These are phyloP conservation scores for Thereva nobilitata DNA, from an alignment of 2,888 invertebrate species.

Conservation along the genomic window DNA sequence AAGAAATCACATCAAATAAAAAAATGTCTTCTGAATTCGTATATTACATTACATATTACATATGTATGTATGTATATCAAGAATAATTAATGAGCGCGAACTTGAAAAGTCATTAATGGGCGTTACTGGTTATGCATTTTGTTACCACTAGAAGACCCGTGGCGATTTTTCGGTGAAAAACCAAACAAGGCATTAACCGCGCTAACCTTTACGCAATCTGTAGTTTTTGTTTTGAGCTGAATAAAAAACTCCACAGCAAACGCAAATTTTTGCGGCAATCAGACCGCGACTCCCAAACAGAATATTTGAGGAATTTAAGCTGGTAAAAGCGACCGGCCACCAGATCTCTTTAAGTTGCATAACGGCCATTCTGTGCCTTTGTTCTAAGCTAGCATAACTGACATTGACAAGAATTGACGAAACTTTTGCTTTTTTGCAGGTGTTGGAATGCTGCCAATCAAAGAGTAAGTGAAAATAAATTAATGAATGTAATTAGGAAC, in stretches of 20 bases:
- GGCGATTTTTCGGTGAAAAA: no score
- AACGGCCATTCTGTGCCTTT: slow-evolving; percentile 7
- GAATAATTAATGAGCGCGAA: no score
- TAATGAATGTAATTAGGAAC: background rate
- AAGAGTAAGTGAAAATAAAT: slow-evolving; percentile 76
- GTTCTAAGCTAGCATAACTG: slow-evolving; percentile 1
- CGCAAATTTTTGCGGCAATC: slow-evolving; percentile 2
- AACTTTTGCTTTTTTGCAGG: slow-evolving; percentile 64
- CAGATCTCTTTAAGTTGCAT: background rate
- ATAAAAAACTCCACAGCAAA: slow-evolving; percentile 7
- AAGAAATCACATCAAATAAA: no score
- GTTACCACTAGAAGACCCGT: no score
- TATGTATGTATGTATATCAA: no score
- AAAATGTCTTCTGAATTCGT: no score
- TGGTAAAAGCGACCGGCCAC: no score
- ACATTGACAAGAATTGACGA: background rate
- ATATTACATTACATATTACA: no score
- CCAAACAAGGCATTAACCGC: no score
- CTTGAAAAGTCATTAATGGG: no score
- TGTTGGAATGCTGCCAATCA: slow-evolving; percentile 91
- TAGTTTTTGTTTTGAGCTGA: background rate
- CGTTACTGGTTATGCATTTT: no score
- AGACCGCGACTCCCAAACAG: slow-evolving; percentile 21
- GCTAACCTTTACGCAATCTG: no score
- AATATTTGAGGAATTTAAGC: slow-evolving; percentile 1